Evolutionary conservation across 1,140 invertebrate genomes (phyloP).

Genomic region (Nylanderia fulva): DNA sequence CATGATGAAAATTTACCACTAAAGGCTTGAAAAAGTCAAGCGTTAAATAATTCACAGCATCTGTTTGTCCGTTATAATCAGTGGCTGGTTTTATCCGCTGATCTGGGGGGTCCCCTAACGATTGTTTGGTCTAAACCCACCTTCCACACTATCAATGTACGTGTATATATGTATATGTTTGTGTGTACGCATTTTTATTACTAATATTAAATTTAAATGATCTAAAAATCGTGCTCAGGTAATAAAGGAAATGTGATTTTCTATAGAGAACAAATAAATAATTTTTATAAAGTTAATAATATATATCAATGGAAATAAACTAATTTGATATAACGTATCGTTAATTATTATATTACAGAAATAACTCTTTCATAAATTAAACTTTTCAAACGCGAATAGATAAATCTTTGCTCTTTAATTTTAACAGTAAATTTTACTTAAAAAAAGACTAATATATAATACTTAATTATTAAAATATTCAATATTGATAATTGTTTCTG

Average conservation of each 20-base stretch:
- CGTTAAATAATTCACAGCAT: conserved; percentile 69
- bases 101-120: conserved; percentile 38
- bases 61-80: conserved; percentile 66
- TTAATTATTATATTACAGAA: no score
- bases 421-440: no score
- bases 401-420: neutral
- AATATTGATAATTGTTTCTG: neutral
- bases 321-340: no score
- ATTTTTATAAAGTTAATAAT: neutral
- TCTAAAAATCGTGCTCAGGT: neutral
- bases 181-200: neutral
- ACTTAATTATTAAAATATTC: neutral
- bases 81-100: conserved; percentile 55
- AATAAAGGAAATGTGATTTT: neutral
- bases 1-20: conserved; percentile 61
- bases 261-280: neutral
- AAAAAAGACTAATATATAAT: neutral
- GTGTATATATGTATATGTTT: no score
- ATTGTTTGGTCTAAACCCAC: conserved; percentile 40
- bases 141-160: neutral
- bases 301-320: no score
- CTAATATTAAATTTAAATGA: conserved; percentile 16
- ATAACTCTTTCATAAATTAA: neutral
- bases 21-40: conserved; percentile 75
- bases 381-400: neutral